Conservation (phyloP, 2,888 invertebrate species). For the Plebejus anna region DNA sequence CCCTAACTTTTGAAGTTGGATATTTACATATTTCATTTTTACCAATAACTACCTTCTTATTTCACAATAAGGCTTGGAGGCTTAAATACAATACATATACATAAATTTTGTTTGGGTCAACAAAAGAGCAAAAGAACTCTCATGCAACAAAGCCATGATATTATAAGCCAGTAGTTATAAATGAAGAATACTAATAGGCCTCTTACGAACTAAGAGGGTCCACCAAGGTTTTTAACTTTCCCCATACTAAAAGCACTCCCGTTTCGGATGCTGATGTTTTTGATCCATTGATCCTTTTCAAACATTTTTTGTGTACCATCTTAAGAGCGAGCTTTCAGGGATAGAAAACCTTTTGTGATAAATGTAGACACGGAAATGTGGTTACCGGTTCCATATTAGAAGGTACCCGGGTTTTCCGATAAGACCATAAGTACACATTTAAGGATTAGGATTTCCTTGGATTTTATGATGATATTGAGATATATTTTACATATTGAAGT, state of each 20-base stretch:
- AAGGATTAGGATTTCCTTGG: slow-evolving; percentile 8
- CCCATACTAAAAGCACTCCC: slow-evolving; percentile 8
- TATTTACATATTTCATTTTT: too few relatives aligned
- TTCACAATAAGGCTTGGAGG: too few relatives aligned
- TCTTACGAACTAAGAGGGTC: not conserved
- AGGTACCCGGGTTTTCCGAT: not conserved
- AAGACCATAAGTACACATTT: slow-evolving; percentile 12
- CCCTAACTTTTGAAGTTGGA: too few relatives aligned
- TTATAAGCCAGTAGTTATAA: not conserved
- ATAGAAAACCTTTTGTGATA: slow-evolving; percentile 15
- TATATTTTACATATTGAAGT: not conserved
- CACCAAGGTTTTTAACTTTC: not conserved
- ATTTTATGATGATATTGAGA: not conserved
- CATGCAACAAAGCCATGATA: not conserved
- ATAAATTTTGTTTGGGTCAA: not conserved
- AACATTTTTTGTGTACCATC: slow-evolving; percentile 20
- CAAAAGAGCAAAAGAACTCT: not conserved
- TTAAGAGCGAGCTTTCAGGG: slow-evolving; percentile 21
- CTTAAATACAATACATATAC: too few relatives aligned
- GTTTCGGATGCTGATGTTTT: slow-evolving; percentile 6
- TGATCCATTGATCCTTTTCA: slow-evolving; percentile 19
- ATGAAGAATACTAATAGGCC: slow-evolving; percentile 2
- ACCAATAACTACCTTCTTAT: too few relatives aligned
- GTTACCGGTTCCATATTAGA: slow-evolving; percentile 8
- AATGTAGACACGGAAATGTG: not conserved